Percentiles rank a stretch among this genome's conserved stretches.
These are phyloP conservation scores for Herpetotheres cachinnans DNA, from an alignment of 2,113 vertebrate species.

Conservation along the genomic window DNA sequence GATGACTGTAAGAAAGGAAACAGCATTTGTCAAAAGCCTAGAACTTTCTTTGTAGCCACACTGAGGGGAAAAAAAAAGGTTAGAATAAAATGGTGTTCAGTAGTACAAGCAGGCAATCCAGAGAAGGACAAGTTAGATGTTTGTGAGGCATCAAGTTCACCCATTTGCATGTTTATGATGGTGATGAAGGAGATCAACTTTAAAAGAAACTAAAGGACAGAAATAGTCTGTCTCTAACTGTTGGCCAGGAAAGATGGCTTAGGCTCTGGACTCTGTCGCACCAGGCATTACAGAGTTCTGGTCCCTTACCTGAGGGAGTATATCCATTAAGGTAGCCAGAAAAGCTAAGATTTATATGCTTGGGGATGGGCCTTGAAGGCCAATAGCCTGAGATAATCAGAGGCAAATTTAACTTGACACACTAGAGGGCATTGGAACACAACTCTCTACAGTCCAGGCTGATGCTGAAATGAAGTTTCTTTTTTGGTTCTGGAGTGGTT, in stretches of 20 bases:
- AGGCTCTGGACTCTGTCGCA: not conserved
- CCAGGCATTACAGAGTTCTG: not conserved
- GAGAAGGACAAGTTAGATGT: not conserved
- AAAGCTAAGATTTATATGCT: not conserved
- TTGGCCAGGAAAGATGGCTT: not conserved
- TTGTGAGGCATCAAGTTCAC: not conserved
- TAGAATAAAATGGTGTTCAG: not conserved
- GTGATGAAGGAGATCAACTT: not conserved
- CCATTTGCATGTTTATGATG: not conserved
- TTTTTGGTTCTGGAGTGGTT: not conserved
- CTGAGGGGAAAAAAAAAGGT: not conserved
- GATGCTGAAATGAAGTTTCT: not conserved
- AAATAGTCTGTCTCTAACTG: not conserved
- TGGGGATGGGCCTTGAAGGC: not conserved
- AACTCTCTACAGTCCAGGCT: not conserved
- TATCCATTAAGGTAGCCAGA: not conserved
- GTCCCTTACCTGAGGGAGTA: not conserved
- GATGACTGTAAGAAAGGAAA: conserved; percentile 67
- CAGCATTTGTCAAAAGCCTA: not conserved
- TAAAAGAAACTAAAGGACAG: not conserved
- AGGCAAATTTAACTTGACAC: not conserved
- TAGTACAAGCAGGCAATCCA: not conserved
- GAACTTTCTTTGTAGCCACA: not conserved
- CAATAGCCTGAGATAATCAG: not conserved
- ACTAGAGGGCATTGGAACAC: conserved; percentile 43